Evolutionary conservation across 2,888 invertebrate genomes (phyloP), one percentile per base, ranked within the genome.

Genomic region (Synanthedon andrenaeformis): DNA sequence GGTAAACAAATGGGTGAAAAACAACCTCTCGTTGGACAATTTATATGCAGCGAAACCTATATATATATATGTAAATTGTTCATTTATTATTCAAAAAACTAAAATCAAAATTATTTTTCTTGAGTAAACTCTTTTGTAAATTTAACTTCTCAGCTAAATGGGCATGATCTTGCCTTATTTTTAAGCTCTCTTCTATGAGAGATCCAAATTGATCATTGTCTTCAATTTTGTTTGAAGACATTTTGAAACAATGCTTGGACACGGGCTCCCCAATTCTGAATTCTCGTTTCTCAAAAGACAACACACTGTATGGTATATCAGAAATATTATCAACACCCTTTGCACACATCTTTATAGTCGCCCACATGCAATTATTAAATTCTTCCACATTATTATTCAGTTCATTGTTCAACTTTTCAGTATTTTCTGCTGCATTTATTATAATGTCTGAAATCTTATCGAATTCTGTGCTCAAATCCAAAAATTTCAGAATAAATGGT

Each of bases 181-280:
- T 82, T 41, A 86, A 60, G 60, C 83, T 88, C 50, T 88, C 86
- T 58, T 84, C 72, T 53, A 88, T 75, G 1, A 88, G 70, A n/a
- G 80, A 78, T 61, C 76, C 79, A 1, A 88, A 64, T 51, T 68
- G 66, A 28, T 77, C 76, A 65, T 82, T 77, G 41, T 76, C 72
- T 48, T 73, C 62, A 11, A 66, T 53, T 57, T 64, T 69, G 51
- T 72, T 73, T 10, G 62, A 54, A 35, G 35, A 35, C 51, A 74
- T 60, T 60, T 77, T 76, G 53, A 75, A 69, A 54, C 73, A 74
- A 56, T 79, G 76, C 45, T 70, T 76, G 0, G 85, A 77, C 0
- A 86, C 82, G 1, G 79, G 65, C 56, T 82, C 81, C n/a, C 87
- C 88, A 57, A 88, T 76, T 60, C 82, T 84, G 59, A 88, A 87